A percentile compares a stretch with the other conserved stretches of the same genome.
phyloP scores from a whole-genome alignment of 1,140 invertebrate genomes.

The Hydropsyche tenuis region DNA sequence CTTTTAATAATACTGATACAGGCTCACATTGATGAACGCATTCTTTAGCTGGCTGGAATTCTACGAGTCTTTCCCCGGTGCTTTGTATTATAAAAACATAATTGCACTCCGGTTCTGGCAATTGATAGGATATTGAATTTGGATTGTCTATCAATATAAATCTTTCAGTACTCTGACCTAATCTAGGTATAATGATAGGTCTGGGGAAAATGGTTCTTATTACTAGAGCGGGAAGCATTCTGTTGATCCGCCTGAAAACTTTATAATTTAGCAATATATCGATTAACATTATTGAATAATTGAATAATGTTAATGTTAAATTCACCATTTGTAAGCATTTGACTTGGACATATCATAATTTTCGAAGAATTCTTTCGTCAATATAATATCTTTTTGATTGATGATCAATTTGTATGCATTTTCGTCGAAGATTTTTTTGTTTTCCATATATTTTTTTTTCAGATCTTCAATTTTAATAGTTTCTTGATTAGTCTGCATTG shows the following conservation, averaged over 20 bases:
- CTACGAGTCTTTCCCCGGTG: slow-evolving; percentile 69
- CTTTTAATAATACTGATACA: slow-evolving; percentile 68
- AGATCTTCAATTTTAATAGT: slow-evolving; percentile 54
- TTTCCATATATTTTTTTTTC: slow-evolving; percentile 54
- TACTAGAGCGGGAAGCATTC: slow-evolving; percentile 69
- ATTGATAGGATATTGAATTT: slow-evolving; percentile 63
- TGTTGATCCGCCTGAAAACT: slow-evolving; percentile 72
- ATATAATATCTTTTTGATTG: slow-evolving; percentile 57
- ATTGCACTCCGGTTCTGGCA: slow-evolving; percentile 79
- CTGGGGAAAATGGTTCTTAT: slow-evolving; percentile 71
- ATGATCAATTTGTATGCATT: slow-evolving; percentile 64
- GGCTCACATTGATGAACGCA: slow-evolving; percentile 70
- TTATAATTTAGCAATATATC: neutral
- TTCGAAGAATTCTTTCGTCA: slow-evolving; percentile 28
- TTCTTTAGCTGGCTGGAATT: slow-evolving; percentile 71
- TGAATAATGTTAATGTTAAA: slow-evolving; percentile 16
- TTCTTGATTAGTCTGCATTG: slow-evolving; percentile 53
- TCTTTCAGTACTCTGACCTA: slow-evolving; percentile 74
- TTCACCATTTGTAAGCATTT: slow-evolving; percentile 25
- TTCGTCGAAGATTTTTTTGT: slow-evolving; percentile 61
- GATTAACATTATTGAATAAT: slow-evolving; percentile 28
- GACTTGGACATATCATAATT: slow-evolving; percentile 35
- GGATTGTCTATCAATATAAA: slow-evolving; percentile 74
- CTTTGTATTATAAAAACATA: slow-evolving; percentile 74
- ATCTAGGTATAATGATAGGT: slow-evolving; percentile 66